Percentiles rank a stretch among this genome's conserved stretches.
Conservation (phyloP, 2,888 invertebrate species). For the Parochlus steinenii region DNA sequence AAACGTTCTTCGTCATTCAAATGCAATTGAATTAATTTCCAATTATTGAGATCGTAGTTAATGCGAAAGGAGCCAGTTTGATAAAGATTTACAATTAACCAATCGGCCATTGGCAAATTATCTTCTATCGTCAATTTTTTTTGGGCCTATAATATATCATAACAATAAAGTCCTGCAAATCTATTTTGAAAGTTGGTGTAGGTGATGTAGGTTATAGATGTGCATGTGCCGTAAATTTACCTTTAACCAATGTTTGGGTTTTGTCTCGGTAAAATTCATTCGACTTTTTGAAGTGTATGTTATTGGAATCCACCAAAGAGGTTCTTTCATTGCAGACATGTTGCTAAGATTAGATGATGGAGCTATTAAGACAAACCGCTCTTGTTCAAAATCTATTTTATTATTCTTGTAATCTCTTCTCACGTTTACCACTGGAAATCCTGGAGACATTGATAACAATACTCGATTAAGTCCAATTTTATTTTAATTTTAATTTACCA, state of each 20-base stretch:
- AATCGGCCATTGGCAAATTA: conserved; percentile 34
- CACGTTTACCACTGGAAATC: conserved; percentile 62
- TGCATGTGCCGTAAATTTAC: no score
- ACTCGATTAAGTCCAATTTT: no score
- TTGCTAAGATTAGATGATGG: conserved; percentile 24
- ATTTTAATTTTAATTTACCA: no score
- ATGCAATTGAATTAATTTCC: conserved; percentile 35
- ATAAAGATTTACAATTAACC: conserved; percentile 29
- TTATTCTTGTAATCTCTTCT: conserved; percentile 35
- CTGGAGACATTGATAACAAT: no score
- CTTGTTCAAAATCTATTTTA: conserved; percentile 26
- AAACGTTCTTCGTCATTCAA: conserved; percentile 42
- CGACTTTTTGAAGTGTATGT: conserved; percentile 49
- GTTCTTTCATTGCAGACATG: conserved; percentile 19
- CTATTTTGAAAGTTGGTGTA: no score
- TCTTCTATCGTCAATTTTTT: conserved; percentile 34
- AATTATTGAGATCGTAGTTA: conserved; percentile 27
- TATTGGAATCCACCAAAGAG: conserved; percentile 69
- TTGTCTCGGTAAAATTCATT: conserved; percentile 45
- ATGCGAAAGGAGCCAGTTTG: conserved; percentile 30
- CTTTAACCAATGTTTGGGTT: conserved; percentile 53
- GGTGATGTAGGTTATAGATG: no score
- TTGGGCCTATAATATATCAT: no score
- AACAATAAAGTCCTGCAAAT: no score
- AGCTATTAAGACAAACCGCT: conserved; percentile 49